Percentiles rank a stretch among this genome's conserved stretches.
These are phyloP conservation scores for Zele albiditarsus DNA, from an alignment of 2,888 invertebrate species.

Conservation along the genomic window DNA sequence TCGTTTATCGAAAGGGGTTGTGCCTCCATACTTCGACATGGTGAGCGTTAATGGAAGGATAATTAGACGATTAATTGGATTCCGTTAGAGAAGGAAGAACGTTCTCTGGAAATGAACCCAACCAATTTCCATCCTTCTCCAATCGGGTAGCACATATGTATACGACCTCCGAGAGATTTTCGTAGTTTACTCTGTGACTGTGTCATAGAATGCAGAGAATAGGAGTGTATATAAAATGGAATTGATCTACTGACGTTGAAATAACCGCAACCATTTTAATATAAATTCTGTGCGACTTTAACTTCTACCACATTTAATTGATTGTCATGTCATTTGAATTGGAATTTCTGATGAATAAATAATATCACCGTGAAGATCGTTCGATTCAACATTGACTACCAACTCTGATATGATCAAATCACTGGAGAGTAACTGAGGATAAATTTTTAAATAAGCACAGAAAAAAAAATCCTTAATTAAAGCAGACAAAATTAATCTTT, in stretches of 20 bases:
- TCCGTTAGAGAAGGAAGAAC: conserved; percentile 41
- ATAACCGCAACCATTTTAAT: not conserved
- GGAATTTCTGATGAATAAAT: not conserved
- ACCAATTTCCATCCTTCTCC: not conserved
- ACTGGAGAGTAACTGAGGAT: not conserved
- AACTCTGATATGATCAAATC: not conserved
- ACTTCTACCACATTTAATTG: not conserved
- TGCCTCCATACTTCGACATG: not conserved
- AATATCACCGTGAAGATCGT: not conserved
- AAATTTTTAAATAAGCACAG: not conserved
- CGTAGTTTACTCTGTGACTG: not conserved
- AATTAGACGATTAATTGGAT: conserved; percentile 55
- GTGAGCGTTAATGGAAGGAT: conserved; percentile 35
- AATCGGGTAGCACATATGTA: not conserved
- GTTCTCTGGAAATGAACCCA: conserved; percentile 16
- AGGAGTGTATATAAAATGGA: not conserved
- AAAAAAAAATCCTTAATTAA: not conserved
- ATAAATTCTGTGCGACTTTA: not conserved
- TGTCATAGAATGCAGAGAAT: not conserved
- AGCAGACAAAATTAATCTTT: not conserved
- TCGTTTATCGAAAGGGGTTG: not conserved
- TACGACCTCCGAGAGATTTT: conserved; percentile 6
- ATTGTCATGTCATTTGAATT: not conserved
- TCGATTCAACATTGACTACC: not conserved
- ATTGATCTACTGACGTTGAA: not conserved